A percentile compares a stretch with the other conserved stretches of the same genome.
These are phyloP conservation scores for Chelonoidis abingdonii DNA, from an alignment of 2,113 vertebrate species.

Conservation along the genomic window DNA sequence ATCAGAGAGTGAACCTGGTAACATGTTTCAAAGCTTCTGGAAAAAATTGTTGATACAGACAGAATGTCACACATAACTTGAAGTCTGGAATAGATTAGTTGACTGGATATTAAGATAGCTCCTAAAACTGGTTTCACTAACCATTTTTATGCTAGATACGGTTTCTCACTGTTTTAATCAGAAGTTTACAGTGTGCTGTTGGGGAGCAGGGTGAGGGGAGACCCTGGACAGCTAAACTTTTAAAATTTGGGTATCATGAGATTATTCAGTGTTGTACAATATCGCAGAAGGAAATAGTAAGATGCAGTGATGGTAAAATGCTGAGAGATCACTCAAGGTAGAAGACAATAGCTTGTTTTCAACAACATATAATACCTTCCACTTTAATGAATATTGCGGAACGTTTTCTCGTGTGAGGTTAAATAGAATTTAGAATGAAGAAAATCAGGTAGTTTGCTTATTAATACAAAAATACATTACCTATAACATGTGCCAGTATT, in stretches of 20 bases:
- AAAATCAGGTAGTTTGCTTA: neutral
- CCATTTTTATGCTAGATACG: neutral
- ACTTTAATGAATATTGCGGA: neutral
- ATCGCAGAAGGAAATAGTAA: neutral
- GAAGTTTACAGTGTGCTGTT: neutral
- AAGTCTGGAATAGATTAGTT: conserved; percentile 4
- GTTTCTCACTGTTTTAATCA: neutral
- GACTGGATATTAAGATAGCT: neutral
- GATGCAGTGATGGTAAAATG: neutral
- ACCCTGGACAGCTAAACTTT: neutral
- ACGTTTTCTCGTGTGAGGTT: neutral
- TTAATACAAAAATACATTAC: conserved; percentile 28
- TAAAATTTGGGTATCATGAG: neutral
- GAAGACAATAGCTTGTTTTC: neutral
- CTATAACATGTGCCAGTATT: neutral
- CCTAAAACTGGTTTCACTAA: neutral
- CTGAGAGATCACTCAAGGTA: neutral
- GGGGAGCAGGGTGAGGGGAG: neutral
- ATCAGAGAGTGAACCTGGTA: neutral
- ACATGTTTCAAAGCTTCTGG: neutral
- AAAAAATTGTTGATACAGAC: neutral
- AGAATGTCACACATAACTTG: neutral
- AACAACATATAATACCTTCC: neutral
- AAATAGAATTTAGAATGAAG: neutral
- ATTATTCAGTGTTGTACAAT: neutral